phyloP scores from a whole-genome alignment of 2,888 invertebrate species.

The Drosophila prostipennis region DNA sequence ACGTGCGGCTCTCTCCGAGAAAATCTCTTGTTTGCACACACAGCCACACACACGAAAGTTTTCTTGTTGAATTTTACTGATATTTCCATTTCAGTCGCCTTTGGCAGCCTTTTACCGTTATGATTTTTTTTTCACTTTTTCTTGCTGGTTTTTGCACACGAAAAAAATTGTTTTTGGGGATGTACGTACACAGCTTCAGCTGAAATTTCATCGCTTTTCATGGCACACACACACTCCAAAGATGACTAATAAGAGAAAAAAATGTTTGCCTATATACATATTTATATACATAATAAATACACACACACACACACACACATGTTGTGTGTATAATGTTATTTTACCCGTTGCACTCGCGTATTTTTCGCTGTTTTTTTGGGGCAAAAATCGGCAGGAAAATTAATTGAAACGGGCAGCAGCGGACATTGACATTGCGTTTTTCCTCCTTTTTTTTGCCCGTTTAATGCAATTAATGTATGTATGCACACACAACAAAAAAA shows the following conservation, averaged over 20 bases:
- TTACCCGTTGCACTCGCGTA: constrained; percentile 43
- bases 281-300: neutral
- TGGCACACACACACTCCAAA: constrained; percentile 23
- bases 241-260: constrained; percentile 53
- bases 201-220: constrained; percentile 25
- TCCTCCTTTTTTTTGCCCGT: constrained; percentile 1
- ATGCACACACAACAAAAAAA: constrained; percentile 42
- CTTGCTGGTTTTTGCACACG: constrained; percentile 20
- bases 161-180: constrained; percentile 23
- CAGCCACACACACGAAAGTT: constrained; percentile 47
- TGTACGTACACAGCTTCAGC: constrained; percentile 24
- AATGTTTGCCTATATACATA: constrained; percentile 36
- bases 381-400: constrained; percentile 6
- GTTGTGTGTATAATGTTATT: constrained; percentile 44
- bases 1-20: constrained; percentile 66
- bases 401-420: constrained; percentile 1
- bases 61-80: constrained; percentile 70
- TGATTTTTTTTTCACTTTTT: constrained; percentile 43
- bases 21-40: constrained; percentile 67
- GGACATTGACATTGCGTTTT: constrained; percentile 13
- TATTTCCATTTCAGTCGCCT: constrained; percentile 48
- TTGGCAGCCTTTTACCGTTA: constrained; percentile 46
- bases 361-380: constrained; percentile 8
- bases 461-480: constrained; percentile 54
- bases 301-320: constrained; percentile 33